Conservation (phyloP, 2,888 invertebrate species). For the Heliconius ethilla region DNA sequence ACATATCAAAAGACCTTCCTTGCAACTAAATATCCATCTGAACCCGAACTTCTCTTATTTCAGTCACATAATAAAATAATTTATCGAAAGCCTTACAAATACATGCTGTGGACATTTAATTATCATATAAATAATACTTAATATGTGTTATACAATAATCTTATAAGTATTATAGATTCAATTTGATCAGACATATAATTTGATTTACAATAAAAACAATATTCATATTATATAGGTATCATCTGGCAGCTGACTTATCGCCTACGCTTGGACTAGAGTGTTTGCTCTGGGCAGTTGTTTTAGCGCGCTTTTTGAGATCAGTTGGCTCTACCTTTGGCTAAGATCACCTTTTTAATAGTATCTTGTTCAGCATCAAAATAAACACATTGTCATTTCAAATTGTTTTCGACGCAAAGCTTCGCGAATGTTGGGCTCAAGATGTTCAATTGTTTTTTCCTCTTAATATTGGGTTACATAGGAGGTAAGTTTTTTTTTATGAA, state of each 20-base stretch:
- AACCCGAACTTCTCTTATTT: background rate
- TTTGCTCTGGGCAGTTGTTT: conserved; percentile 58
- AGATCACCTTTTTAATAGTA: conserved; percentile 27
- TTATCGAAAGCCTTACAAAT: conserved; percentile 20
- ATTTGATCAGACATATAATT: conserved; percentile 30
- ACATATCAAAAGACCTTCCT: background rate
- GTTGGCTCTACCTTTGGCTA: conserved; percentile 52
- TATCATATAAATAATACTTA: background rate
- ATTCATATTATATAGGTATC: conserved; percentile 32
- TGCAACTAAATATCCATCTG: background rate
- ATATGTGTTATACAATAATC: conserved; percentile 20
- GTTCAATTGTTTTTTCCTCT: conserved; percentile 31
- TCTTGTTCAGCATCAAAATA: conserved; percentile 29
- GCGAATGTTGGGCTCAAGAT: conserved; percentile 32
- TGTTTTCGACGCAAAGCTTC: conserved; percentile 1
- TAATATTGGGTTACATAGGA: conserved; percentile 32
- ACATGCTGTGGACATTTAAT: background rate
- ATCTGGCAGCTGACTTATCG: conserved; percentile 50
- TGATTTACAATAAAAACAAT: conserved; percentile 40
- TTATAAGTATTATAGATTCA: conserved; percentile 11
- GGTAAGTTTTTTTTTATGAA: conserved; percentile 36
- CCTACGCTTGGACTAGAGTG: conserved; percentile 54
- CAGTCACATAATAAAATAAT: background rate
- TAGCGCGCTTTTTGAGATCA: conserved; percentile 68
- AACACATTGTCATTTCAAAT: conserved; percentile 15